phyloP scores from a whole-genome alignment of 1,140 invertebrate genomes.

The Zophobas atratus region DNA sequence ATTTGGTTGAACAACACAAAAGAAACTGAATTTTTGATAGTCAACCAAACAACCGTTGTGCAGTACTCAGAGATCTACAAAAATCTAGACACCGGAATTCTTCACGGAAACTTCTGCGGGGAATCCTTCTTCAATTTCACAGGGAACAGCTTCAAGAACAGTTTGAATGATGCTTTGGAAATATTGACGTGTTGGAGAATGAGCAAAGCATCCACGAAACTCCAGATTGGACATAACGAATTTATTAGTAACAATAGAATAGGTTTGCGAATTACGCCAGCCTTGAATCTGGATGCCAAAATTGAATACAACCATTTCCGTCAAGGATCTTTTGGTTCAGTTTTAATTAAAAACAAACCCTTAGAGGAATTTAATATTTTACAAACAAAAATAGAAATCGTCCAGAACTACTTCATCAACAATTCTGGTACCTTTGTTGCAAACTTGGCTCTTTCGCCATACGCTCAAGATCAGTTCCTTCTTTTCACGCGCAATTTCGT shows the following conservation, averaged over 20 bases:
- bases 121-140: conserved; percentile 88
- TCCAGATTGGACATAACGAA: conserved; percentile 90
- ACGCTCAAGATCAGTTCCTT: conserved; percentile 84
- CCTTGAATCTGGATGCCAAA: conserved; percentile 83
- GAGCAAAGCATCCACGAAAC: conserved; percentile 71
- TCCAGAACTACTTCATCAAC: conserved; percentile 90
- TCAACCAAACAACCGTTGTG: conserved; percentile 88
- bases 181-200: conserved; percentile 86
- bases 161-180: conserved; percentile 82
- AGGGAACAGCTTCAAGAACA: conserved; percentile 87
- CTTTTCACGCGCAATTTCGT: conserved; percentile 93
- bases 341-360: conserved; percentile 89
- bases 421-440: conserved; percentile 92
- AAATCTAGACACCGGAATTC: conserved; percentile 88
- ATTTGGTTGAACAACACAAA: conserved; percentile 92
- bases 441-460: conserved; percentile 89
- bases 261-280: conserved; percentile 86
- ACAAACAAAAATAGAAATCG: conserved; percentile 80
- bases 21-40: conserved; percentile 82
- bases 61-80: conserved; percentile 89
- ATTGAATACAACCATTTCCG: conserved; percentile 93
- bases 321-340: conserved; percentile 84
- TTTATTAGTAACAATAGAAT: conserved; percentile 85
- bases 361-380: conserved; percentile 81
- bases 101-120: conserved; percentile 85